Conservation (phyloP, 2,888 invertebrate genomes). For the Ferdinandea cuprea region DNA sequence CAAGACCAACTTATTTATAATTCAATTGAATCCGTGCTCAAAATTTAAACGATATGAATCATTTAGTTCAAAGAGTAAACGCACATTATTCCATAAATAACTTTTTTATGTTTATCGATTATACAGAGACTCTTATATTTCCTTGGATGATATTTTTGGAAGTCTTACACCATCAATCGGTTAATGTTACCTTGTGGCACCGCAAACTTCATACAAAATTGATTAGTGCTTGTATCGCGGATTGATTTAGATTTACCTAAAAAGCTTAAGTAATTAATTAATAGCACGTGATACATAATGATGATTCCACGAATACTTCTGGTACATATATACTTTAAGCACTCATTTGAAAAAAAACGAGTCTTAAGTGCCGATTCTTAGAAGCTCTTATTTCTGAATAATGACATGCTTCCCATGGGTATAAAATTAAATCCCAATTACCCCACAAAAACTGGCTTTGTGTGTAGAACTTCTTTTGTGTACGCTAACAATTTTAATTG, state of each 20-base stretch:
- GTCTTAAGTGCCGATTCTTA: not conserved
- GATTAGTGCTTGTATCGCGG: not conserved
- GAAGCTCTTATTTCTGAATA: conserved; percentile 8
- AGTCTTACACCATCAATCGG: conserved; percentile 21
- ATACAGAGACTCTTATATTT: conserved; percentile 25
- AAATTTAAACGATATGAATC: conserved; percentile 32
- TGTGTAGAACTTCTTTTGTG: not conserved
- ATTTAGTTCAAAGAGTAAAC: conserved; percentile 4
- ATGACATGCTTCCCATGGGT: conserved; percentile 28
- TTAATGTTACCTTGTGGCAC: conserved; percentile 9
- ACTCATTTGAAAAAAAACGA: not conserved
- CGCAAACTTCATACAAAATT: not conserved
- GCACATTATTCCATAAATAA: conserved; percentile 31
- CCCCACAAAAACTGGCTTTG: not conserved
- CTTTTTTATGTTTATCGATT: conserved; percentile 46
- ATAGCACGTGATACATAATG: not conserved
- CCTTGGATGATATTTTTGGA: conserved; percentile 41
- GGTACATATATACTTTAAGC: not conserved
- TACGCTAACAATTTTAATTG: conserved; percentile 17
- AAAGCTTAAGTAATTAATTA: conserved; percentile 29
- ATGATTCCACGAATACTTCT: conserved; percentile 1
- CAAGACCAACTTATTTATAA: not conserved
- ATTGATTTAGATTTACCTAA: conserved; percentile 7
- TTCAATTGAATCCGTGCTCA: conserved; percentile 1
- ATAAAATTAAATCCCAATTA: not conserved